Conservation (phyloP, 2,113 vertebrate genomes). For the Neodontobutis hainanensis region DNA sequence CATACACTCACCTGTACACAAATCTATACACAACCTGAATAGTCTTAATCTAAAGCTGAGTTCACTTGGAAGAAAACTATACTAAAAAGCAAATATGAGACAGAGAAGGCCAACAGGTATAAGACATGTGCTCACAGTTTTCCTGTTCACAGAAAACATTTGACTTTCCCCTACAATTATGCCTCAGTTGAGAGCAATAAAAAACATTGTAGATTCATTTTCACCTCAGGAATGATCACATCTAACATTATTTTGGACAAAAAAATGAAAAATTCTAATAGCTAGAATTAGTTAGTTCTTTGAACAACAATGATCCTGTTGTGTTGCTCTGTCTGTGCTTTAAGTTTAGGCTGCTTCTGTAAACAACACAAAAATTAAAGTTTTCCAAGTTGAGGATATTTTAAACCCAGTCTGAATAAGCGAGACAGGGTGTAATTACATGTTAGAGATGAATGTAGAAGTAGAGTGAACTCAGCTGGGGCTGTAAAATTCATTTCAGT, state of each 20-base stretch:
- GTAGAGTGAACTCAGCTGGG: conserved; percentile 26
- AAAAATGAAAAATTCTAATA: not conserved
- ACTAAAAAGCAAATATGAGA: conserved; percentile 26
- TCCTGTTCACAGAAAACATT: conserved; percentile 9
- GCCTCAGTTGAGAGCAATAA: too few relatives aligned
- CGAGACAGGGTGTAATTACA: conserved; percentile 11
- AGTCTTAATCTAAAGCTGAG: not conserved
- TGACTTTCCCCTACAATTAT: too few relatives aligned
- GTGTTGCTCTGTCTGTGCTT: not conserved
- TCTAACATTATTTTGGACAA: not conserved
- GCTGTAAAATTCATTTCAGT: conserved; percentile 5
- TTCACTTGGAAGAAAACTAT: conserved; percentile 27
- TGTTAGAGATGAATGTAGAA: conserved; percentile 24
- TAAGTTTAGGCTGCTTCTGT: conserved; percentile 1
- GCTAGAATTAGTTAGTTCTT: not conserved
- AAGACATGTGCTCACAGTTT: conserved; percentile 33
- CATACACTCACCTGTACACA: not conserved
- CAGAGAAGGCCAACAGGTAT: conserved; percentile 38
- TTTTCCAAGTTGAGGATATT: conserved; percentile 5
- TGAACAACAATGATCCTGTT: conserved; percentile 1
- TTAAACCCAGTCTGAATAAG: conserved; percentile 5
- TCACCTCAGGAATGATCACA: not conserved
- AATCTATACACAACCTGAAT: not conserved
- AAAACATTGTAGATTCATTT: not conserved
- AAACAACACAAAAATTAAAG: conserved; percentile 19